These are phyloP conservation scores for Crossaster papposus DNA, from an alignment of 53 echinoderm and acorn worm species.

Conservation along the genomic window DNA sequence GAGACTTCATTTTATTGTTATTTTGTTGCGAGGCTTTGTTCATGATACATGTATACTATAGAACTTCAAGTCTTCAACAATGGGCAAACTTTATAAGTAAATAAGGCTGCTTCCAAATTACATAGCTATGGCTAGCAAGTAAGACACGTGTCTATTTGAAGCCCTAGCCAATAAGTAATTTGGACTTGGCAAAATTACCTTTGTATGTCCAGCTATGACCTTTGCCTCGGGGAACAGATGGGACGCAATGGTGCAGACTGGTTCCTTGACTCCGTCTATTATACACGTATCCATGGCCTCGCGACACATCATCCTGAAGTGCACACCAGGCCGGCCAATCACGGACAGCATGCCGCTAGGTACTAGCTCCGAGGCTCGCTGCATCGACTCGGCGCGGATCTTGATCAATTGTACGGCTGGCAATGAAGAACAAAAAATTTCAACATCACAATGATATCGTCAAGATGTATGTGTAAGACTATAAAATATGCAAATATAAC, in stretches of 20 bases:
- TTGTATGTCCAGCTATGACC: slow-evolving; percentile 85
- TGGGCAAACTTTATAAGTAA: too few relatives aligned
- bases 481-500: not conserved
- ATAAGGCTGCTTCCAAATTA: too few relatives aligned
- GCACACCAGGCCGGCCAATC: slow-evolving; percentile 63
- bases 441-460: too few relatives aligned
- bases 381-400: slow-evolving; percentile 93
- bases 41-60: too few relatives aligned
- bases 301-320: slow-evolving; percentile 71
- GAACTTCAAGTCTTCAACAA: too few relatives aligned
- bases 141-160: not conserved
- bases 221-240: slow-evolving; percentile 86
- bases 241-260: slow-evolving; percentile 84
- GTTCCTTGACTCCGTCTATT: slow-evolving; percentile 53
- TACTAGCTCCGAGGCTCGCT: slow-evolving; percentile 80
- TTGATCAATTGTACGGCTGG: slow-evolving; percentile 87
- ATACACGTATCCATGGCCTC: slow-evolving; percentile 76
- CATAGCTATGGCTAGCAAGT: too few relatives aligned
- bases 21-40: too few relatives aligned
- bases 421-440: too few relatives aligned
- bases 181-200: slow-evolving; percentile 52
- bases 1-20: too few relatives aligned
- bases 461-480: not conserved
- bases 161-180: not conserved
- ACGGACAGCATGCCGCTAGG: slow-evolving; percentile 89